Evolutionary conservation across 2,888 invertebrate genomes (phyloP), one percentile per base, ranked within the genome.

Genomic region (Clostera curtula): DNA sequence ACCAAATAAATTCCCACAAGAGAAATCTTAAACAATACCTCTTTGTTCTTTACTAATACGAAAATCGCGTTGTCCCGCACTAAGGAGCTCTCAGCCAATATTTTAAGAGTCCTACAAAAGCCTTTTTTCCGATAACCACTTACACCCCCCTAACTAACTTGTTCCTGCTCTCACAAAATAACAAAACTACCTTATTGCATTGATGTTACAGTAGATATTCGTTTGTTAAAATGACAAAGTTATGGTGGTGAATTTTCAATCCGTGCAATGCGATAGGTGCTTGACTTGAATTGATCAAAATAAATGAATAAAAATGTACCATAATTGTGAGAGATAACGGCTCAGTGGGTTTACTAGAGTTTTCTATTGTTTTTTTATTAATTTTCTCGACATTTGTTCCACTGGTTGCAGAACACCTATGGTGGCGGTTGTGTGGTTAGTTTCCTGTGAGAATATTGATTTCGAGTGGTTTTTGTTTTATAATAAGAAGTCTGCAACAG

Each of bases 401-500:
- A 23, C 30, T 37, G 34, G 32, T 21, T 27, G 27, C 32, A 28
- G 13, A 40, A 52, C 49, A n/a, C n/a, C n/a, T n/a, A 55, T 43
- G 30, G 52, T 51, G 55, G 40, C 42, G 43, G 51, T 45, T 49
- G 49, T 45, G 8, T 40, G 34, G 23, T 34, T 39, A 49, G 11
- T 65, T 80, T 79, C 69, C 77, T 75, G 69, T 80, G 79, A 69
- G 79, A 80, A 79, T 65, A 64, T 73, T 58, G 56, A 31, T 39
- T 43, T 52, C 28, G 30, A 53, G 57, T 45, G 45, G 34, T 27
- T 31, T 41, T 36, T 43, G 27, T 34, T 37, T 24, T 36, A 9
- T 12, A 12, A 37, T 7, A 24, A 39, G 31, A 34, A 31, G 37
- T 43, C 46, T 41, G 30, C 5, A 34, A 27, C 50, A 44, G 42